Percentiles rank a stretch among this genome's conserved stretches.
Conservation (phyloP, 2,113 vertebrate species). For the Catagonus wagneri region DNA sequence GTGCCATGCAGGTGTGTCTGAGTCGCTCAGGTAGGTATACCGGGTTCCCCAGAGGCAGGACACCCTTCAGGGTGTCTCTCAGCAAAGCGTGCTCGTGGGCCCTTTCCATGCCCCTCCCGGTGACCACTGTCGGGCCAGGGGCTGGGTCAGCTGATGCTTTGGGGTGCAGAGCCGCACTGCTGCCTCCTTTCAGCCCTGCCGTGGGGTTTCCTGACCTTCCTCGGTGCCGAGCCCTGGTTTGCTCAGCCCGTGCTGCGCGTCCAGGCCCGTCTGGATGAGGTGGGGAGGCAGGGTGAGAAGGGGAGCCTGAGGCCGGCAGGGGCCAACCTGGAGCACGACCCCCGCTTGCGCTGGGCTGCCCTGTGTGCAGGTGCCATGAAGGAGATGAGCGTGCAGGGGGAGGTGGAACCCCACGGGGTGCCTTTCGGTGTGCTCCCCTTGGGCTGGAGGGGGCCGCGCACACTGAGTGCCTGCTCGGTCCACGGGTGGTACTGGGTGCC, state of each 20-base stretch:
- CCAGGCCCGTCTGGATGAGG: background rate
- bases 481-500: accelerated
- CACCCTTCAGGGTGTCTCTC: background rate
- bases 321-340: background rate
- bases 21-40: background rate
- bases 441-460: accelerated
- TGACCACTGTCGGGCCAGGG: background rate
- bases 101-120: background rate
- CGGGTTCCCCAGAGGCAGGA: background rate
- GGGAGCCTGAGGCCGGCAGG: background rate
- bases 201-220: background rate
- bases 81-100: background rate
- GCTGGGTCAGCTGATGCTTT: background rate
- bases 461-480: accelerated
- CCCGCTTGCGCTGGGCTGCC: background rate
- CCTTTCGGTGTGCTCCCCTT: background rate
- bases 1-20: background rate
- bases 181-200: background rate
- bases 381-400: background rate
- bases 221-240: background rate
- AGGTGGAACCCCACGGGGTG: no score
- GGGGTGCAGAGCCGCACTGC: no score
- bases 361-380: background rate
- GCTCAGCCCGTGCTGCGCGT: background rate
- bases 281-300: background rate